A percentile compares a stretch with the other conserved stretches of the same genome.
These are phyloP conservation scores for Netelia melanura DNA, from an alignment of 2,888 invertebrate species.

Conservation along the genomic window DNA sequence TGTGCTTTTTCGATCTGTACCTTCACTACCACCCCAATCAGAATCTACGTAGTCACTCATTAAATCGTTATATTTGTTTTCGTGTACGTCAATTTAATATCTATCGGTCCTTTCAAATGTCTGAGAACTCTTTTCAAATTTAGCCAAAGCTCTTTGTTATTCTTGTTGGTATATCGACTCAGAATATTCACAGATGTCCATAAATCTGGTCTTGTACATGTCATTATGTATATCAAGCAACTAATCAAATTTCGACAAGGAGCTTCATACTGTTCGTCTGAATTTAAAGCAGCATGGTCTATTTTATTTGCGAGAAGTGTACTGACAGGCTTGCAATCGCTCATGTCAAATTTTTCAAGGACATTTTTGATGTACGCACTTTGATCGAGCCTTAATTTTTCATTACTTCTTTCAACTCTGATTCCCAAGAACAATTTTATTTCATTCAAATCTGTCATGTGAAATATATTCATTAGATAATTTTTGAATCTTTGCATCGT, in stretches of 20 bases:
- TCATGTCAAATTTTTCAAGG: slow-evolving; percentile 47
- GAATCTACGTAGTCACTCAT: too few relatives aligned
- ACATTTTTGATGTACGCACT: slow-evolving; percentile 17
- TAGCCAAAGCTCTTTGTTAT: not conserved
- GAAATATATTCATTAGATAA: slow-evolving; percentile 19
- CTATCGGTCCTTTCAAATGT: too few relatives aligned
- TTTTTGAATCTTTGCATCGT: slow-evolving; percentile 27
- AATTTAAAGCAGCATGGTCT: too few relatives aligned
- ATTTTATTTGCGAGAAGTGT: not conserved
- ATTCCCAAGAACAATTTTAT: slow-evolving; percentile 24
- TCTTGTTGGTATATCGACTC: slow-evolving; percentile 52
- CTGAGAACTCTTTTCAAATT: too few relatives aligned
- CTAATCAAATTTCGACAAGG: not conserved
- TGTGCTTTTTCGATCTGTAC: too few relatives aligned
- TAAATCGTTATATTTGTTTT: too few relatives aligned
- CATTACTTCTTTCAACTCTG: slow-evolving; percentile 10
- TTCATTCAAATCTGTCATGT: slow-evolving; percentile 24
- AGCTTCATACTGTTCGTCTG: not conserved
- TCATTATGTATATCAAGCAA: slow-evolving; percentile 15
- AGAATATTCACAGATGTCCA: slow-evolving; percentile 53
- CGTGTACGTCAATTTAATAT: too few relatives aligned
- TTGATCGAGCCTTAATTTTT: slow-evolving; percentile 49
- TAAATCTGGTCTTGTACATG: slow-evolving; percentile 6
- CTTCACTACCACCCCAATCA: too few relatives aligned
- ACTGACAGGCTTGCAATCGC: slow-evolving; percentile 26